These are phyloP conservation scores for Dynastes tityus DNA, from an alignment of 2,888 invertebrate genomes.

Conservation along the genomic window DNA sequence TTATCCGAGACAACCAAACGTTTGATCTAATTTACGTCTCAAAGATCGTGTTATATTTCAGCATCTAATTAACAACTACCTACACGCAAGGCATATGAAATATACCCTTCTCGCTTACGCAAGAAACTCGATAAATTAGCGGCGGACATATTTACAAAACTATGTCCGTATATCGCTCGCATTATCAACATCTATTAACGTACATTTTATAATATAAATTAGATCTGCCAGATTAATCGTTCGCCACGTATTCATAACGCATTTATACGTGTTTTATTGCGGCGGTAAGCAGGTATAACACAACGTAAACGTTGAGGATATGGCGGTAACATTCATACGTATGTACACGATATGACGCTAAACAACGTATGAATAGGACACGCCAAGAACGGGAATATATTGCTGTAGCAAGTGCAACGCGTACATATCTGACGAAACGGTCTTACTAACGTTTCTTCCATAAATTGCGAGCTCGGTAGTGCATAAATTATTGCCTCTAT, in stretches of 20 bases:
- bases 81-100: conserved; percentile 3
- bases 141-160: conserved; percentile 25
- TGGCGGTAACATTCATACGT: neutral
- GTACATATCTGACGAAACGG: conserved; percentile 28
- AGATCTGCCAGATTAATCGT: conserved; percentile 20
- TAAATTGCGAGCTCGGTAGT: conserved; percentile 33
- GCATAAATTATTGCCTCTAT: conserved; percentile 25
- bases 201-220: conserved; percentile 25
- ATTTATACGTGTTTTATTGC: neutral
- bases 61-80: too few species aligned
- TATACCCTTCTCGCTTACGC: conserved; percentile 3
- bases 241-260: conserved; percentile 14
- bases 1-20: too few species aligned
- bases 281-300: neutral
- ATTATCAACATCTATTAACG: conserved; percentile 30
- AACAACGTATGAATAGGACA: conserved; percentile 7
- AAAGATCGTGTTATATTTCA: too few species aligned
- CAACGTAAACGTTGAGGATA: neutral
- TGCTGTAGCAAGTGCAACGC: conserved; percentile 16
- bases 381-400: conserved; percentile 14
- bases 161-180: conserved; percentile 8
- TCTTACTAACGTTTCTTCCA: conserved; percentile 12
- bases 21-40: too few species aligned
- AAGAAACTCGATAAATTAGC: conserved; percentile 5
- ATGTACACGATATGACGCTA: conserved; percentile 11